phyloP scores from a whole-genome alignment of 1,140 invertebrate species.

The Drosophila pachea region DNA sequence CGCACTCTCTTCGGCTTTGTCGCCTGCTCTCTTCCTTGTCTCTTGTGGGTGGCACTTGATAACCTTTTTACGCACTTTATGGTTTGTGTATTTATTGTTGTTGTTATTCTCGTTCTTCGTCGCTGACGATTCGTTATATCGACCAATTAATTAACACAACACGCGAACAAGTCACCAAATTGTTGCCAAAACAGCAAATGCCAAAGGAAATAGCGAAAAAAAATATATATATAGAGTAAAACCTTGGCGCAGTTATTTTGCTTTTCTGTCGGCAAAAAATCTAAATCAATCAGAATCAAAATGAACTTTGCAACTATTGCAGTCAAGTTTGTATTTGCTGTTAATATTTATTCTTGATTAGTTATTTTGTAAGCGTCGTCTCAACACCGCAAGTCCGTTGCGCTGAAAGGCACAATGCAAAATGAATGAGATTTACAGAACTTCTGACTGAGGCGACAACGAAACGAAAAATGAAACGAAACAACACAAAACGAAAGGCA shows the following conservation, averaged over 20 bases:
- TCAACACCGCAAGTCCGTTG: constrained; percentile 53
- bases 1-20: constrained; percentile 2
- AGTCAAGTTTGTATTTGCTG: constrained; percentile 16
- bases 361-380: constrained; percentile 23
- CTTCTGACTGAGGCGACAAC: constrained; percentile 21
- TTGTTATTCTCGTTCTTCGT: constrained; percentile 10
- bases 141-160: constrained; percentile 46
- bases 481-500: constrained; percentile 11
- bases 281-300: constrained; percentile 23
- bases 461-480: constrained; percentile 21
- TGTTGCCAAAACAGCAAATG: constrained; percentile 22
- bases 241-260: background rate
- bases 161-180: constrained; percentile 30
- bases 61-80: constrained; percentile 40
- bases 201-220: constrained; percentile 14
- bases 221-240: background rate
- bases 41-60: constrained; percentile 58
- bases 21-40: constrained; percentile 21
- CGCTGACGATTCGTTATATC: constrained; percentile 22
- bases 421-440: constrained; percentile 55
- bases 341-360: constrained; percentile 15
- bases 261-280: constrained; percentile 15
- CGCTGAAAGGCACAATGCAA: constrained; percentile 70
- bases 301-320: constrained; percentile 14
- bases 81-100: constrained; percentile 11